Percentiles rank a stretch among this genome's conserved stretches.
Evolutionary conservation across 2,113 vertebrate species (phyloP).

Genomic region (Gallinago paraguaiae): DNA sequence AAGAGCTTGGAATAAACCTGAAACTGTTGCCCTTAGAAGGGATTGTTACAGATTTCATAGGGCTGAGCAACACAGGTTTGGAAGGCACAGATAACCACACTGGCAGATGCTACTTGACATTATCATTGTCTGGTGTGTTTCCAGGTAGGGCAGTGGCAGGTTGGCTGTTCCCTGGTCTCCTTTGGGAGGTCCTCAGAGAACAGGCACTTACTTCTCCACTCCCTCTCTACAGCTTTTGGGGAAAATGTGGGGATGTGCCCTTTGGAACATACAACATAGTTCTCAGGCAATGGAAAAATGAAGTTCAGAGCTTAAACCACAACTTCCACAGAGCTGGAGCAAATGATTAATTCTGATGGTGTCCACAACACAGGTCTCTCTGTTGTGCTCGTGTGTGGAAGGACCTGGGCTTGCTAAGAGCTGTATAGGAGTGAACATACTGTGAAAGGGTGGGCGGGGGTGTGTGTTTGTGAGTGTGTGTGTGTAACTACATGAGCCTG

Average conservation of each 20-base stretch:
- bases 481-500: accelerated
- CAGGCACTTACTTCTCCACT: background rate
- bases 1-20: background rate
- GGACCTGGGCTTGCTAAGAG: background rate
- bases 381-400: background rate
- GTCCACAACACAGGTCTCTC: background rate
- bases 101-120: background rate
- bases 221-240: background rate
- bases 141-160: background rate
- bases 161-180: background rate
- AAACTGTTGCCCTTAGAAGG: background rate
- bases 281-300: background rate
- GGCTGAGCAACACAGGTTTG: background rate
- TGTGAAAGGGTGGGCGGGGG: background rate
- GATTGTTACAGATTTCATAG: background rate
- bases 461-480: no score
- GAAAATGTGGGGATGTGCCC: background rate
- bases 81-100: background rate
- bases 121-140: background rate
- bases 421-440: background rate
- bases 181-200: background rate
- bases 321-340: background rate
- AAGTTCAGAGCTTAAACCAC: background rate
- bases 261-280: background rate
- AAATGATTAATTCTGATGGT: background rate